Evolutionary conservation across 2,113 vertebrate genomes (phyloP), one percentile per base, ranked within the genome.

Genomic region (Gobiocypris rarus): DNA sequence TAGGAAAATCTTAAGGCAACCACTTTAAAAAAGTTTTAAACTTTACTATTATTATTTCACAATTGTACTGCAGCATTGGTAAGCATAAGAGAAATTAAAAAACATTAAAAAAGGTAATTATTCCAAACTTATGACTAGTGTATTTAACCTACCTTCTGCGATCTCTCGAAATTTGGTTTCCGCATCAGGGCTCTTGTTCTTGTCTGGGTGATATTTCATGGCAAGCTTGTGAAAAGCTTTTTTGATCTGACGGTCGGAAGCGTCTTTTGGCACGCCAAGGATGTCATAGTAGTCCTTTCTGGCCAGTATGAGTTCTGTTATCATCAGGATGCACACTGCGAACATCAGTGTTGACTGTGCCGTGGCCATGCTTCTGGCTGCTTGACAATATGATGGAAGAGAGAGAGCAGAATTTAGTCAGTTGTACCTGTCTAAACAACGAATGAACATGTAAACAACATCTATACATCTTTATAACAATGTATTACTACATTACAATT

Each of bases 201-300:
- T 98, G 92, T 99, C 97, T 26, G 98, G 98, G 82, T 99, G 97
- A 89, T 97, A 96, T 86, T 97, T 98, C 97, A 98, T 97, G 43
- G 97, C 97, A 79, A 99, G 93, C 84, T 95, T 98, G 90, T 99
- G 97, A 93, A 99, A 99, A 17, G 97, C 97, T 86, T 99, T 99
- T 91, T 99, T 99, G 82, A 99, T 97, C 89, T 99, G 98, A 56
- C 96, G 95, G 59, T 97, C 96, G 48, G 94, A 95, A 26, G 98
- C 96, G 76, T 94, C 96, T 93, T 95, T 98, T 34, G 97, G 96
- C 85, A 99, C 95, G 84, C 97, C 97, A 87, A 99, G 92, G 79
- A 98, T 95, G 81, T 97, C 96, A 76, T 99, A 99, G 89, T 98
- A 98, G 92, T 95, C 96, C 89, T 97, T 97, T 77, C 93, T 96